Base-by-base conservation (phyloP, 2,113 vertebrate species). In the Paraplagusia blochii region DNA sequence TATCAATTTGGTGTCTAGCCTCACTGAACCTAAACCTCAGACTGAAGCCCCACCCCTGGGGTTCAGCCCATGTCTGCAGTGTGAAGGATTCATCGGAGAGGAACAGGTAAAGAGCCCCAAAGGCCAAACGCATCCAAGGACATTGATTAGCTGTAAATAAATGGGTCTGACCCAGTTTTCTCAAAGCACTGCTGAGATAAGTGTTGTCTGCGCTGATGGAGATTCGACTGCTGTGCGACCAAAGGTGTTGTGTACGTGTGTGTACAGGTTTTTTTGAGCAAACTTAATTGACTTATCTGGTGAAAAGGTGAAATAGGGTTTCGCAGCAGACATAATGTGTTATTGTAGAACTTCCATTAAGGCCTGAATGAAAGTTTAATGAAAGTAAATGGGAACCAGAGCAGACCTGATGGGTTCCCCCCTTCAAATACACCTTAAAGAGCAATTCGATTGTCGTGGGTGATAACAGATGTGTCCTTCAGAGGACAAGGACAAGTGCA, bases 91-190 rank as follows among this genome's bases (percentile, higher is more conserved):
- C 60, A 72, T 70, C 51, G 1, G 57, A 69, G 52, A 64, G 69
- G 59, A 79, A 79, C 69, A 59, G 72, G 50, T 63, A 52, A 77
- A 67, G 40, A 66, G 44, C 44, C 63, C 51, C 51, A 46, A 34
- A 68, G 73, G 51, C 51, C 39, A 47, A 50, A 56, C 18, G 39
- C 50, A 38, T 60, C 57, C 58, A 62, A 66, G 9, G 29, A 63
- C 68, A 68, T 73, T 52, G 74, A 81, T 84, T 67, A 71, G 63
- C 48, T 34, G 42, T 47, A 75, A 67, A 85, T 51, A 66, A 76
- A 75, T 50, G 53, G 16, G 12, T 67, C 58, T 80, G 74, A 74
- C 66, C 78, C 44, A 72, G 38, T 72, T 79, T 66, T 60, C 19
- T 63, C 62, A 64, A 65, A 66, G 45, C 13, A 13, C 8, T 14